These are phyloP conservation scores for Castor canadensis DNA, from an alignment of 2,113 vertebrate species.

Conservation along the genomic window DNA sequence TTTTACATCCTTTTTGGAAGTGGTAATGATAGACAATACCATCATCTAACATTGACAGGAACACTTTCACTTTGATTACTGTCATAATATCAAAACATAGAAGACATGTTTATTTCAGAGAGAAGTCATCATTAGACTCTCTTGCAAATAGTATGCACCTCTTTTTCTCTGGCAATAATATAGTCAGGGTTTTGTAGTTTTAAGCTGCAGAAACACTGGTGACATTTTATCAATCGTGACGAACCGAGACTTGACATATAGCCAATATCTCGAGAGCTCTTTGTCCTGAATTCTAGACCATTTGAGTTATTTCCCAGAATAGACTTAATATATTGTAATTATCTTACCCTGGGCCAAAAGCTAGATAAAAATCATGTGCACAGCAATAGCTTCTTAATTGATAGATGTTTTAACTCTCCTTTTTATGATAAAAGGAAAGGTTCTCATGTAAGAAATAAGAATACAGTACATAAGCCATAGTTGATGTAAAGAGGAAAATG, in stretches of 20 bases:
- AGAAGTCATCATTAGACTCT: neutral
- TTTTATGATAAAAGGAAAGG: neutral
- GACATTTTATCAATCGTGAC: constrained; percentile 49
- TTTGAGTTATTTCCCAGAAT: constrained; percentile 58
- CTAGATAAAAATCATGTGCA: neutral
- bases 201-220: neutral
- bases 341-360: constrained; percentile 6
- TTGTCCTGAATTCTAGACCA: constrained; percentile 61
- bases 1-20: neutral
- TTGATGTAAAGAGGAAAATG: neutral
- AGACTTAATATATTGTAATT: constrained; percentile 46
- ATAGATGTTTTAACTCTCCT: neutral
- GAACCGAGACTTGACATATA: constrained; percentile 48
- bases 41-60: neutral
- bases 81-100: neutral
- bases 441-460: neutral
- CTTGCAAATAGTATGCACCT: neutral
- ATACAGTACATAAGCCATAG: neutral
- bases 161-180: neutral
- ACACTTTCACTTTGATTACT: neutral
- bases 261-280: constrained; percentile 43
- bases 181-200: neutral
- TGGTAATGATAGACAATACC: neutral
- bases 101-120: neutral
- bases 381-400: constrained; percentile 15